Evolutionary conservation across 2,797 vertebrate genomes (phyloP).

Genomic region (Onychomys torridus): DNA sequence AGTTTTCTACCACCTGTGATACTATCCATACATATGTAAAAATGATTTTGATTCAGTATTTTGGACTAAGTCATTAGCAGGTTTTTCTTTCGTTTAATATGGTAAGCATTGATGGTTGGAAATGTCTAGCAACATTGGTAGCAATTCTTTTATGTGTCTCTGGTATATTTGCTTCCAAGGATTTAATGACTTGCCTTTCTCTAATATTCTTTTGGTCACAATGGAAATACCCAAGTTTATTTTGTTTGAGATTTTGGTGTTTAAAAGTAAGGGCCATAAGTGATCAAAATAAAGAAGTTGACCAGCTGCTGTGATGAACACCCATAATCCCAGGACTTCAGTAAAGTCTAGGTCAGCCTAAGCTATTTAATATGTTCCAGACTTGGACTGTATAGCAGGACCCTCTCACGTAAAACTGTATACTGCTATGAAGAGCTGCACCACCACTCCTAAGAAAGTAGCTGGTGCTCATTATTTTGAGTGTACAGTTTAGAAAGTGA

Average conservation of each 20-base stretch:
- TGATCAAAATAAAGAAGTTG: conserved; percentile 54
- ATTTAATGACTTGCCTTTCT: background rate
- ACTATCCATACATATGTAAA: background rate
- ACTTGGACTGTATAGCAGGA: background rate
- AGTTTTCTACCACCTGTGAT: conserved; percentile 11
- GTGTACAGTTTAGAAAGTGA: conserved; percentile 39
- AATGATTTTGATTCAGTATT: conserved; percentile 35
- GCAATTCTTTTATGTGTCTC: conserved; percentile 21
- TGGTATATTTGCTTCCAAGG: conserved; percentile 21
- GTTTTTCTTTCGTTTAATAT: background rate
- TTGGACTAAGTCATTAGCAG: conserved; percentile 2
- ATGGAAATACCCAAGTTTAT: conserved; percentile 24
- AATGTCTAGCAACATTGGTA: background rate
- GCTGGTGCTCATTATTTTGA: conserved; percentile 35
- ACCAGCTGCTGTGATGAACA: background rate
- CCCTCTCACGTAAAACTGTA: background rate
- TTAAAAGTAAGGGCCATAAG: conserved; percentile 51
- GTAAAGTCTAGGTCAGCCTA: background rate
- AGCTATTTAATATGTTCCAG: background rate
- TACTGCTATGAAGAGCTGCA: background rate
- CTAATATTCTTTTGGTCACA: background rate
- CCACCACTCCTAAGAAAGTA: background rate
- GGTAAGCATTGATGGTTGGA: conserved; percentile 21
- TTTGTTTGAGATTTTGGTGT: conserved; percentile 12
- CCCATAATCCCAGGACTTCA: background rate